These are phyloP conservation scores for Eupithecia insigniata DNA, from an alignment of 2,888 invertebrate genomes.

Conservation along the genomic window DNA sequence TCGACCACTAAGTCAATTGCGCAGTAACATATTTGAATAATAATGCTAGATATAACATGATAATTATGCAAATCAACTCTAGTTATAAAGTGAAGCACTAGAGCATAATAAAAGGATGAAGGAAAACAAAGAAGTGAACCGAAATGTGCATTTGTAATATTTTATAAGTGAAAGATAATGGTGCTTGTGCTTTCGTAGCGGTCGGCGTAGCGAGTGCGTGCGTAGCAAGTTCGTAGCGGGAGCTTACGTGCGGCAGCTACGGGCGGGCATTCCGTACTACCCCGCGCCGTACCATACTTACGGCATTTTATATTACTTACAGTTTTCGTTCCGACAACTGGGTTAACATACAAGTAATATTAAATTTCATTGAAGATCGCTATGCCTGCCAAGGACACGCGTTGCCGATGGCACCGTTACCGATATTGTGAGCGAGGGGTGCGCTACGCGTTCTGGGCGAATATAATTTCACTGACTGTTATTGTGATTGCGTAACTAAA, in stretches of 20 bases:
- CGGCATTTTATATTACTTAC: slow-evolving; percentile 66
- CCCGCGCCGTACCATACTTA: slow-evolving; percentile 66
- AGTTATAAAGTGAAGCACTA: neutral
- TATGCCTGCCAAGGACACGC: slow-evolving; percentile 76
- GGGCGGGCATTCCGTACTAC: slow-evolving; percentile 74
- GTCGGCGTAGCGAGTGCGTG: slow-evolving; percentile 59
- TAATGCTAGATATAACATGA: slow-evolving; percentile 2
- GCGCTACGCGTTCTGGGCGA: slow-evolving; percentile 55
- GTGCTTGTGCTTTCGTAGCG: slow-evolving; percentile 36
- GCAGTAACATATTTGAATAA: neutral
- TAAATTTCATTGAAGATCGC: slow-evolving; percentile 78
- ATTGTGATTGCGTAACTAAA: slow-evolving; percentile 54
- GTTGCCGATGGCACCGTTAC: slow-evolving; percentile 62
- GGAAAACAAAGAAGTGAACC: slow-evolving; percentile 20
- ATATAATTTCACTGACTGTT: slow-evolving; percentile 50
- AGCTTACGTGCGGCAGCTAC: slow-evolving; percentile 80
- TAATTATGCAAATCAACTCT: slow-evolving; percentile 9
- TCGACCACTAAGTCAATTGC: neutral
- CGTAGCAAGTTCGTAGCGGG: slow-evolving; percentile 65
- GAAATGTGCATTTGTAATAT: slow-evolving; percentile 15
- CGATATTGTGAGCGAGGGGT: slow-evolving; percentile 57
- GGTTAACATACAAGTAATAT: slow-evolving; percentile 78
- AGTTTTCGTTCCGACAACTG: slow-evolving; percentile 76
- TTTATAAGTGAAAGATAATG: slow-evolving; percentile 4
- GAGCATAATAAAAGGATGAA: slow-evolving; percentile 1